Evolutionary conservation across 2,797 vertebrate genomes (phyloP), one percentile per base, ranked within the genome.

Genomic region (Amniataba percoides): DNA sequence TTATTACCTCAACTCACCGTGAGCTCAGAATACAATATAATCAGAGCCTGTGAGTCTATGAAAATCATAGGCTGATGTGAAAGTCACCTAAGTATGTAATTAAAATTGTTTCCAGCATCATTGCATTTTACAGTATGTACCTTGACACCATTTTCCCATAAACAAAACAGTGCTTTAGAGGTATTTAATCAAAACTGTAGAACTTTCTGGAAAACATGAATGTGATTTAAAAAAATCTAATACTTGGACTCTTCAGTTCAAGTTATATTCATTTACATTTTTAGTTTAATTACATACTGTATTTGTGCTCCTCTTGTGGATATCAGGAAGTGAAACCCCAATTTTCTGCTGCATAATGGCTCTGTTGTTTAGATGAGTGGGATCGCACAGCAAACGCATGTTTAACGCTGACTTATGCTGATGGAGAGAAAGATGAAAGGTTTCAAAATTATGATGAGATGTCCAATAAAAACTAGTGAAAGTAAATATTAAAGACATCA

Each of bases 381-480:
- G 90, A 69, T 96, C 93, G 83, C 78, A 88, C 62, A 95, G 69
- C 70, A 96, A 84, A 82, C 91, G 96, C 84, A 91, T 81, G 52
- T 88, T 89, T 87, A 95, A 79, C 21, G 94, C 93, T 78, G 91
- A 66, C 86, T 96, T 96, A 71, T 87, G 92, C 96, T 97, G 94
- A 95, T 78, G 80, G 4, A 93, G 77, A 63, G 60, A 73, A 2
- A 77, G 52, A 68, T 7, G 25, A 55, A 72, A 45, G 14, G 5
- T n/a, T 31, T 58, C 0, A 67, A 51, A 57, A 43, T 74, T 52
- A 64, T 15, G 16, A 11, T 3, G 36, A 16, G 7, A 25, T 4
- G 11, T 5, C 31, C 2, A 14, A 4, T 49, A 59, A 10, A 74
- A 43, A 67, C 3, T 9, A n/a, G 10, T 18, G 12, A 51, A 4